Conservation (phyloP, 2,888 invertebrate species). For the Erebia aethiops region DNA sequence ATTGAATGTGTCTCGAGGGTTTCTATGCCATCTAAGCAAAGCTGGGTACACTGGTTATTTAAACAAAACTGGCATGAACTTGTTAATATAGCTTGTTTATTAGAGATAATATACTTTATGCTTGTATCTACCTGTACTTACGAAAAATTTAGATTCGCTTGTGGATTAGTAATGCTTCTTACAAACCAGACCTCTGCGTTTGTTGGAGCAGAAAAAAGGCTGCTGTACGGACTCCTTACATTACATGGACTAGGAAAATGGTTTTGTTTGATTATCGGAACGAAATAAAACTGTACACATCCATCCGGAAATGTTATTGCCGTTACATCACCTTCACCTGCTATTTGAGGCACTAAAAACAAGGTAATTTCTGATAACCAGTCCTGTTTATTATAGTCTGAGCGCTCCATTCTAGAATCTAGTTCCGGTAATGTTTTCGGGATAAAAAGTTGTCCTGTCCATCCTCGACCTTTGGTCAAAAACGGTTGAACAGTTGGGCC, state of each 20-base stretch:
- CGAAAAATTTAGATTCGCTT: conserved; percentile 22
- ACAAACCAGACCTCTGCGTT: conserved; percentile 59
- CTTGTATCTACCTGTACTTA: conserved; percentile 41
- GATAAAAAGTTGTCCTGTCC: too few relatives aligned
- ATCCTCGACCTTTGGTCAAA: too few relatives aligned
- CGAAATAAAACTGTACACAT: conserved; percentile 61
- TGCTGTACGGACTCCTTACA: conserved; percentile 37
- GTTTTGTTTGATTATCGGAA: conserved; percentile 51
- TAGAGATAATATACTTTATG: too few relatives aligned
- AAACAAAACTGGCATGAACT: too few relatives aligned
- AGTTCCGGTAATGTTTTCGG: too few relatives aligned
- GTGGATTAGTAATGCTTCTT: conserved; percentile 62
- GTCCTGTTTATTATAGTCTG: too few relatives aligned
- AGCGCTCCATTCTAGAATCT: too few relatives aligned
- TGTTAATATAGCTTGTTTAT: too few relatives aligned
- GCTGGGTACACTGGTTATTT: too few relatives aligned
- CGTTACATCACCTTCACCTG: conserved; percentile 71
- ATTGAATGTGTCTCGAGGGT: too few relatives aligned
- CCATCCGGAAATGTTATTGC: conserved; percentile 65
- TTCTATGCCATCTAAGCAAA: too few relatives aligned
- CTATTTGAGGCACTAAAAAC: conserved; percentile 49
- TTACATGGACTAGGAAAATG: conserved; percentile 43
- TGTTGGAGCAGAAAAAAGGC: conserved; percentile 28
- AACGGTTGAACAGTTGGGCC: too few relatives aligned
- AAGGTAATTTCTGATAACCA: neutral